phyloP scores from a whole-genome alignment of 2,113 vertebrate species.

The Glareola pratincola region DNA sequence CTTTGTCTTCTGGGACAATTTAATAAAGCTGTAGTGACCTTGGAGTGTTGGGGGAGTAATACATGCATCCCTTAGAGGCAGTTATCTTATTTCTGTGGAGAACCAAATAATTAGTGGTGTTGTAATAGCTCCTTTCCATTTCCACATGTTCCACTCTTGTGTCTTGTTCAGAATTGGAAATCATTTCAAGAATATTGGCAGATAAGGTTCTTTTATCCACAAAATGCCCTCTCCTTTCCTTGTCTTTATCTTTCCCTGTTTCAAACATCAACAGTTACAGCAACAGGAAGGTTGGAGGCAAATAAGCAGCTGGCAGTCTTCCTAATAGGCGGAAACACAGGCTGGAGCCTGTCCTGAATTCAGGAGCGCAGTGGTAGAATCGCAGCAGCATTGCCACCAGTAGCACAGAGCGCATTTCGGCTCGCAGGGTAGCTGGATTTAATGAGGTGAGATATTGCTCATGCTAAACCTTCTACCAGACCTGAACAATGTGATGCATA shows the following conservation, averaged over 20 bases:
- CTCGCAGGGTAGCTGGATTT: background rate
- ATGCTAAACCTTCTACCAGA: background rate
- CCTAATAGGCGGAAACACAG: background rate
- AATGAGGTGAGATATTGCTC: background rate
- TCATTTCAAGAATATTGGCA: background rate
- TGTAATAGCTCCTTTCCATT: background rate
- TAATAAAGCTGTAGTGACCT: background rate
- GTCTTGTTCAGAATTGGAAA: background rate
- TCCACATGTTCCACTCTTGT: background rate
- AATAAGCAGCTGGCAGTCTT: background rate
- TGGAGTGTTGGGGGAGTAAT: background rate
- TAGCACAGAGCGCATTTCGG: background rate
- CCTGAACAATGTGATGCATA: background rate
- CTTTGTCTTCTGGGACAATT: background rate
- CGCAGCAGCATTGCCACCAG: background rate
- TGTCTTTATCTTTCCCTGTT: background rate
- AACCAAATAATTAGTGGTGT: background rate
- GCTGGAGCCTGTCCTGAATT: background rate
- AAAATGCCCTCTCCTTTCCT: background rate
- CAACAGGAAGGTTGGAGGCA: background rate
- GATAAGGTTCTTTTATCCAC: background rate
- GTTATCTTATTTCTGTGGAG: background rate
- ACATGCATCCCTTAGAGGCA: background rate
- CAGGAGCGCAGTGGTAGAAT: background rate
- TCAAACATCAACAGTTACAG: background rate